These are phyloP conservation scores for Macroglossus sobrinus DNA, from an alignment of 2,113 vertebrate species.

Conservation along the genomic window DNA sequence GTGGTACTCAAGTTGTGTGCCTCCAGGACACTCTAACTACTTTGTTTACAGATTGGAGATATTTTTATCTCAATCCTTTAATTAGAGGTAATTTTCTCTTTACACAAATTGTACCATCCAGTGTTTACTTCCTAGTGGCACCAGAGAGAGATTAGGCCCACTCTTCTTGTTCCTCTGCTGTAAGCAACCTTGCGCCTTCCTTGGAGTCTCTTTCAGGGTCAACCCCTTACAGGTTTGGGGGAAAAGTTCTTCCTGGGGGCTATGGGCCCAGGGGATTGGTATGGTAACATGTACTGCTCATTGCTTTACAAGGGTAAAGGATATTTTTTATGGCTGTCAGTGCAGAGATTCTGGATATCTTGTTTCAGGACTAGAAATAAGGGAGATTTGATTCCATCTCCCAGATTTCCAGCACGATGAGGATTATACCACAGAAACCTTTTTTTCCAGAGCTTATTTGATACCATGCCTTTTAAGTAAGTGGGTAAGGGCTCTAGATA, in stretches of 20 bases:
- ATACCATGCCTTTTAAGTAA: background rate
- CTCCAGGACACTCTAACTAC: constrained; percentile 57
- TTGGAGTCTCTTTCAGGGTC: background rate
- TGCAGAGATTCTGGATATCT: background rate
- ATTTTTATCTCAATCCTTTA: constrained; percentile 78
- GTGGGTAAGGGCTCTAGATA: background rate
- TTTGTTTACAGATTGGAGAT: constrained; percentile 71
- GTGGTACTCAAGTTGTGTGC: background rate
- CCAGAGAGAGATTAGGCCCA: background rate
- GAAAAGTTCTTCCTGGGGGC: background rate
- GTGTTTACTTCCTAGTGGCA: constrained; percentile 3
- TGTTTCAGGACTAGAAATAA: background rate
- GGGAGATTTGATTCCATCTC: background rate
- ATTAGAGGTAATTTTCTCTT: constrained; percentile 75
- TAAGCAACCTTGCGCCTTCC: background rate
- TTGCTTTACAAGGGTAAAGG: background rate
- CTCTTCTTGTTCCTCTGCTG: background rate
- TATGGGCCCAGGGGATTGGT: background rate
- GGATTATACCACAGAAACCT: background rate
- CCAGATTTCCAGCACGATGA: background rate
- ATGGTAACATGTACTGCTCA: background rate
- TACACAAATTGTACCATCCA: background rate
- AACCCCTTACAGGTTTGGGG: background rate
- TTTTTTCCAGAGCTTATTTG: background rate
- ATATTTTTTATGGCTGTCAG: background rate